Evolutionary conservation across 2,113 vertebrate species (phyloP).

Genomic region (Chaetodon trifascialis): DNA sequence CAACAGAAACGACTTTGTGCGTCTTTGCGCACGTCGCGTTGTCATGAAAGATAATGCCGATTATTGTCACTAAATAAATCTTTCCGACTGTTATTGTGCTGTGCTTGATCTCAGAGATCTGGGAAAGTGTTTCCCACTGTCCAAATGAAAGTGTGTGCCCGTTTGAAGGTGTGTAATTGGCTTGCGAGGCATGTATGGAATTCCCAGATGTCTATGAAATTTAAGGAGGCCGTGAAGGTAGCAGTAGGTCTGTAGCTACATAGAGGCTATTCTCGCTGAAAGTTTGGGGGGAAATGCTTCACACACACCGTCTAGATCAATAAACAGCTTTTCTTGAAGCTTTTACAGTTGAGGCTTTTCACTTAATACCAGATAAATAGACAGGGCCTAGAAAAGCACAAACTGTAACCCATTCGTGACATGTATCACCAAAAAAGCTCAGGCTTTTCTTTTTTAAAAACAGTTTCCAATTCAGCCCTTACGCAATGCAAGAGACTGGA

Average conservation of each 20-base stretch:
- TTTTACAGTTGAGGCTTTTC: conserved; percentile 1
- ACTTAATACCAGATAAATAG: conserved; percentile 20
- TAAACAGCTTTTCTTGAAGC: neutral
- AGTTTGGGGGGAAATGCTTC: conserved; percentile 2
- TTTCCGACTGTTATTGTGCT: conserved; percentile 28
- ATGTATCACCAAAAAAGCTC: conserved; percentile 11
- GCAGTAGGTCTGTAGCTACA: conserved; percentile 15
- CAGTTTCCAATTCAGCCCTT: conserved; percentile 6
- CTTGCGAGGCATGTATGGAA: conserved; percentile 93
- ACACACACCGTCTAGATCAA: conserved; percentile 28
- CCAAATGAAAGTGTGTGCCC: conserved; percentile 89
- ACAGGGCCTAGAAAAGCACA: neutral
- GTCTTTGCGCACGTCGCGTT: neutral
- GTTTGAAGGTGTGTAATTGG: conserved; percentile 97
- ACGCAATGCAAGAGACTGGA: conserved; percentile 36
- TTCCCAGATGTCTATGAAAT: conserved; percentile 98
- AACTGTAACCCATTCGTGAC: neutral
- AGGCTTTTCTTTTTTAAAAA: neutral
- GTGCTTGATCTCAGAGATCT: conserved; percentile 70
- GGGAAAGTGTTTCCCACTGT: conserved; percentile 82
- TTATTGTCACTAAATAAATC: conserved; percentile 58
- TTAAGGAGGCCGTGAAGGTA: conserved; percentile 90
- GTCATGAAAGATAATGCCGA: neutral
- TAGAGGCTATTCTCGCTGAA: conserved; percentile 43
- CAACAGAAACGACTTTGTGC: neutral